Percentiles rank a stretch among this genome's conserved stretches.
These are phyloP conservation scores for Calcarius lapponicus DNA, from an alignment of 2,797 vertebrate genomes.

Conservation along the genomic window DNA sequence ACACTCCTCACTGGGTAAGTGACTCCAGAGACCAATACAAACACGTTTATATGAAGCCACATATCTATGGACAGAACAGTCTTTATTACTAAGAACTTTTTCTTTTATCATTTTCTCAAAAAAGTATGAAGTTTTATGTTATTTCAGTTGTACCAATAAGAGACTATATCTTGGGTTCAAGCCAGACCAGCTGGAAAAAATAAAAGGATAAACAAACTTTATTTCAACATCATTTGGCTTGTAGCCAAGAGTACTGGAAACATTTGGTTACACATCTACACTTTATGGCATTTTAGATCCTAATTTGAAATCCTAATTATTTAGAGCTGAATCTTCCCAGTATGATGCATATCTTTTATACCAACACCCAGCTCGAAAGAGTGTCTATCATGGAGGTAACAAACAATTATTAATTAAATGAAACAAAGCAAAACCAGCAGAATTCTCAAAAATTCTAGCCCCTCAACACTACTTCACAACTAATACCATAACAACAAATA, in stretches of 20 bases:
- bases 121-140: not conserved
- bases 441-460: not conserved
- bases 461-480: not conserved
- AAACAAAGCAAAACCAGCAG: not conserved
- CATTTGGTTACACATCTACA: not conserved
- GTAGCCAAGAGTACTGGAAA: not conserved
- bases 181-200: slow-evolving; percentile 10
- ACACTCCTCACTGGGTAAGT: not conserved
- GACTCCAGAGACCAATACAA: not conserved
- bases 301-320: not conserved
- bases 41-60: not conserved
- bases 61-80: not conserved
- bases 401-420: not conserved
- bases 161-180: not conserved
- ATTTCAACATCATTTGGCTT: not conserved
- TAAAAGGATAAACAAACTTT: not conserved
- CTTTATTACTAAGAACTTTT: not conserved
- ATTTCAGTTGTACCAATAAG: not conserved
- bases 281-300: not conserved
- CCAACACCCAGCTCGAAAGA: not conserved
- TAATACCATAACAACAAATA: not conserved
- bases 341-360: not conserved
- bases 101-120: not conserved
- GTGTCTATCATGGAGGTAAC: not conserved
- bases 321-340: slow-evolving; percentile 13